Evolutionary conservation across 2,888 invertebrate genomes (phyloP), one percentile per base, ranked within the genome.

Genomic region (Megastigmus dorsalis): DNA sequence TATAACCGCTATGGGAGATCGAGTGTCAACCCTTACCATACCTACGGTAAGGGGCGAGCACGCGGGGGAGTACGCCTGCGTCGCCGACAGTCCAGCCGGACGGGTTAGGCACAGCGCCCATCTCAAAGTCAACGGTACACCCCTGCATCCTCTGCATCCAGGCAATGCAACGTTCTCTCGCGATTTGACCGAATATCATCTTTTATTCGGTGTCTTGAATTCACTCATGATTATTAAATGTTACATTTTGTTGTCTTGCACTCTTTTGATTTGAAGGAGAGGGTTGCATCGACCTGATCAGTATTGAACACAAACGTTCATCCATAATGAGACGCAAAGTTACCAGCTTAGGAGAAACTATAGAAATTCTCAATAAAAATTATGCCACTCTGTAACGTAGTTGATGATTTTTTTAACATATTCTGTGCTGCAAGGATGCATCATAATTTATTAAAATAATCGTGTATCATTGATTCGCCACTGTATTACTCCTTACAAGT

Each of bases 121-220:
- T 84, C 90, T 95, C 80, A 91, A 91, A 86, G 94, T 95, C 79
- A 93, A 94, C 87, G 94, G 94, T 94, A 87, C 82, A 80, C 72
- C 18, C n/a, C 18, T 50, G 60, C n/a, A 20, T 54, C 23, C 5
- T 28, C 20, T 41, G 2, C 1, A 33, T 30, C 20, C n/a, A 18
- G 10, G 10, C 55, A 48, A 55, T 71, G 38, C 45, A 80, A 76
- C 45, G 52, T 55, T 60, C 9, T 15, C n/a, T n/a, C n/a, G n/a
- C n/a, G n/a, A 7, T 28, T 43, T 15, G 5, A 52, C 0, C 2
- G 28, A 28, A 7, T 28, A 48, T 1, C 13, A 48, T 18, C 6
- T 18, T 26, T 45, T 45, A n/a, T n/a, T n/a, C n/a, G n/a, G n/a
- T n/a, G n/a, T n/a, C n/a, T n/a, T n/a, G n/a, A n/a, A n/a, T n/a